phyloP scores from a whole-genome alignment of 2,888 invertebrate species.

The Eupsilia transversa region DNA sequence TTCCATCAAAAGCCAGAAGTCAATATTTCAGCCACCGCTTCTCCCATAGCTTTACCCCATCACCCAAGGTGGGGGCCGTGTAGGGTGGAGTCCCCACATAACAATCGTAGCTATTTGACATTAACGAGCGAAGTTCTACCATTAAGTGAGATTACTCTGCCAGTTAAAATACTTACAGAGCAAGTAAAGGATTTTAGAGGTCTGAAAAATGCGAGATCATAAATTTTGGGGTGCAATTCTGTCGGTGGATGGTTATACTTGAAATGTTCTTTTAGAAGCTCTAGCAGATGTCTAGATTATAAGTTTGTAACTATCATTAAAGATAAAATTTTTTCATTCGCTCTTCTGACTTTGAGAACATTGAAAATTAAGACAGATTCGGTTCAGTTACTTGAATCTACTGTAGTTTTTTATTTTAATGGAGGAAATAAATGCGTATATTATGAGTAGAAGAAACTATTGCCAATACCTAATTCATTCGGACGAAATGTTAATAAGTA shows the following conservation, averaged over 20 bases:
- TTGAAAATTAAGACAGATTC: not conserved
- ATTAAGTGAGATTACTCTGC: conserved; percentile 81
- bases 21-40: conserved; percentile 13
- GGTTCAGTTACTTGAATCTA: not conserved
- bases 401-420: not conserved
- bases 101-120: conserved; percentile 83
- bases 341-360: not conserved
- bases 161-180: conserved; percentile 75
- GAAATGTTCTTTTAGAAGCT: conserved; percentile 3
- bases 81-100: conserved; percentile 73
- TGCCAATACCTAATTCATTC: not conserved
- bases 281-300: not conserved
- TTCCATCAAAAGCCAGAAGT: not conserved
- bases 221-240: conserved; percentile 55
- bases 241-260: conserved; percentile 33
- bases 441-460: not conserved
- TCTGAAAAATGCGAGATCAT: conserved; percentile 62
- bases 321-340: not conserved
- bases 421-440: not conserved
- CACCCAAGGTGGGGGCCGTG: conserved; percentile 49
- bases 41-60: conserved; percentile 32
- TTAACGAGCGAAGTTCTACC: conserved; percentile 83
- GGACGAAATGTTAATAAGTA: not conserved
- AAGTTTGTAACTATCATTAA: not conserved
- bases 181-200: conserved; percentile 67